A percentile compares a stretch with the other conserved stretches of the same genome.
Evolutionary conservation across 2,113 vertebrate genomes (phyloP).

Genomic region (Bubo scandiacus): DNA sequence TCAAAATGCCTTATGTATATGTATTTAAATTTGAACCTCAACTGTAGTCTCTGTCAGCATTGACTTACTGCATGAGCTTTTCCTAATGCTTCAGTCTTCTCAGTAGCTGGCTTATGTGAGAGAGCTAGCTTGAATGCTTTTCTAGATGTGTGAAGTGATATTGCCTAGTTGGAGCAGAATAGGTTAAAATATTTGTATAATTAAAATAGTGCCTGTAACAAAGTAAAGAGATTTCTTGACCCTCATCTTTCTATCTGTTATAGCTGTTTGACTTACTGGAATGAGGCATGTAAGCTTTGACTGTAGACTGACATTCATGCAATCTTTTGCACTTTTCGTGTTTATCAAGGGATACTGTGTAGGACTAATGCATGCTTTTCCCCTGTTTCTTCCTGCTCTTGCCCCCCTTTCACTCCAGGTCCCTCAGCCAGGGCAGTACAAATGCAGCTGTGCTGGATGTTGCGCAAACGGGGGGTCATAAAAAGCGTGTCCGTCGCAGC

Average conservation of each 20-base stretch:
- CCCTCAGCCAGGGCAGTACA: slow-evolving; percentile 94
- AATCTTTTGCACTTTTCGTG: slow-evolving; percentile 17
- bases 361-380: slow-evolving; percentile 27
- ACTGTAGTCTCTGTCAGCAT: not conserved
- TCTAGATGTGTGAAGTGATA: slow-evolving; percentile 32
- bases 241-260: slow-evolving; percentile 20
- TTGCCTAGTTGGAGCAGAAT: slow-evolving; percentile 2
- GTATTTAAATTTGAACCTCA: not conserved
- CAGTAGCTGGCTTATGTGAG: slow-evolving; percentile 35
- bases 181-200: slow-evolving; percentile 3
- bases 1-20: not conserved
- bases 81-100: slow-evolving; percentile 24
- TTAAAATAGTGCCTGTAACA: slow-evolving; percentile 30
- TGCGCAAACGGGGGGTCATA: slow-evolving; percentile 91
- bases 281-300: slow-evolving; percentile 74
- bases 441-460: slow-evolving; percentile 92
- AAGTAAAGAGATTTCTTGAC: not conserved
- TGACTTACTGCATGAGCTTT: slow-evolving; percentile 75
- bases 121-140: slow-evolving; percentile 47
- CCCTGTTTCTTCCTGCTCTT: not conserved
- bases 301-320: slow-evolving; percentile 50
- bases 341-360: not conserved
- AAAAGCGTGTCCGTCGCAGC: slow-evolving; percentile 95
- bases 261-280: slow-evolving; percentile 70
- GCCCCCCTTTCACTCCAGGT: slow-evolving; percentile 72